phyloP scores from a whole-genome alignment of 2,888 invertebrate genomes.

The Cerastis leucographa region DNA sequence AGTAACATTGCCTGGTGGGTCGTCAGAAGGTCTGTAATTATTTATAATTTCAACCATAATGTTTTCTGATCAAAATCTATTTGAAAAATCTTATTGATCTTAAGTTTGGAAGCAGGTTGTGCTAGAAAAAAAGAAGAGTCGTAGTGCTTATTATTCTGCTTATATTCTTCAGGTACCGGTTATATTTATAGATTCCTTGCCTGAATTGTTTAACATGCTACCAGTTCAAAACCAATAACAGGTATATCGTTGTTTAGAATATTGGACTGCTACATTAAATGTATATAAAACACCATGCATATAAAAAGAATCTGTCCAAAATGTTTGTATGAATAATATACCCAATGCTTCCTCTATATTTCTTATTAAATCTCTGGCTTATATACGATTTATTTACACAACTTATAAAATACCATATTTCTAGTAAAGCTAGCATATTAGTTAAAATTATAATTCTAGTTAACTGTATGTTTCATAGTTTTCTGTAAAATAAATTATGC shows the following conservation, averaged over 20 bases:
- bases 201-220: background rate
- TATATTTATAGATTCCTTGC: background rate
- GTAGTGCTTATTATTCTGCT: too few relatives aligned
- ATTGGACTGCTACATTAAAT: background rate
- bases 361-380: too few relatives aligned
- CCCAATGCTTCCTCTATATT: too few relatives aligned
- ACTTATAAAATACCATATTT: background rate
- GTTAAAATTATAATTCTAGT: background rate
- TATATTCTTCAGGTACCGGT: background rate
- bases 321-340: too few relatives aligned
- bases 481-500: background rate
- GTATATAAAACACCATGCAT: background rate
- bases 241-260: background rate
- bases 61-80: background rate
- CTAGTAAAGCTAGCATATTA: background rate
- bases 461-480: background rate
- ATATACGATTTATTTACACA: too few relatives aligned
- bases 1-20: constrained; percentile 78
- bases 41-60: background rate
- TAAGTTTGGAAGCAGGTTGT: too few relatives aligned
- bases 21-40: background rate
- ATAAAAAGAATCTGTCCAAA: background rate
- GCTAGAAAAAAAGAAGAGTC: too few relatives aligned
- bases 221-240: background rate
- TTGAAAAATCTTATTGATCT: too few relatives aligned